Evolutionary conservation across 2,888 invertebrate genomes (phyloP).

Genomic region (Neria commutata): DNA sequence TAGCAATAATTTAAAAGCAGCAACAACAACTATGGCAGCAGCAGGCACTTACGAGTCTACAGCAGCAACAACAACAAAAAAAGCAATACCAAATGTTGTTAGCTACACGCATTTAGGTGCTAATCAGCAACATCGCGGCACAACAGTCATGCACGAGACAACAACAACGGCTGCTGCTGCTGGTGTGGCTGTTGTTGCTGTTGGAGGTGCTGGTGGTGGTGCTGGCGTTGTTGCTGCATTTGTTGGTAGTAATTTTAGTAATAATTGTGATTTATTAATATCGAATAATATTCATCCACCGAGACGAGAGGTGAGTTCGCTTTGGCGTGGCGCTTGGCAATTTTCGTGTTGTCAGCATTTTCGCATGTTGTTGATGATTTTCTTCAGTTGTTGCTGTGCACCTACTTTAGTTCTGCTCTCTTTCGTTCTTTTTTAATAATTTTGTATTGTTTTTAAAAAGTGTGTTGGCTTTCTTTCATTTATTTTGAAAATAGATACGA

Average conservation of each 20-base stretch:
- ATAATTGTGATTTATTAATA: conserved; percentile 61
- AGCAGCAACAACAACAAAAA: not conserved
- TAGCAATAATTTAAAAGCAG: conserved; percentile 44
- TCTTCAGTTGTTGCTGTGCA: not conserved
- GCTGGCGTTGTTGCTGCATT: conserved; percentile 7
- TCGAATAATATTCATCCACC: conserved; percentile 62
- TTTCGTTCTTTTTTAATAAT: conserved; percentile 1
- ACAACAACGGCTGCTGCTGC: conserved; percentile 20
- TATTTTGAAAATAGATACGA: too few relatives aligned
- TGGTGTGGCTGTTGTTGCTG: conserved; percentile 16
- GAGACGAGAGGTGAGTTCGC: conserved; percentile 58
- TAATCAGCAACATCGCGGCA: conserved; percentile 5
- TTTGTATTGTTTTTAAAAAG: too few relatives aligned
- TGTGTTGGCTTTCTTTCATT: too few relatives aligned
- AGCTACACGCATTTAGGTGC: too few relatives aligned
- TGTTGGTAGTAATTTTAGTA: conserved; percentile 43
- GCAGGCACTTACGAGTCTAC: conserved; percentile 7
- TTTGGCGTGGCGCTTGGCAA: not conserved
- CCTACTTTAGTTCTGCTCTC: not conserved
- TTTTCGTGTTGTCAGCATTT: not conserved
- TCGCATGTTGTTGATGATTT: not conserved
- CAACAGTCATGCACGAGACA: not conserved
- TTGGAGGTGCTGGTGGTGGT: conserved; percentile 19
- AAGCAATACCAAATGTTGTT: not conserved
- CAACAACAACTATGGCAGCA: conserved; percentile 20